phyloP scores from a whole-genome alignment of 1,140 invertebrate species.

The Cherax quadricarinatus region DNA sequence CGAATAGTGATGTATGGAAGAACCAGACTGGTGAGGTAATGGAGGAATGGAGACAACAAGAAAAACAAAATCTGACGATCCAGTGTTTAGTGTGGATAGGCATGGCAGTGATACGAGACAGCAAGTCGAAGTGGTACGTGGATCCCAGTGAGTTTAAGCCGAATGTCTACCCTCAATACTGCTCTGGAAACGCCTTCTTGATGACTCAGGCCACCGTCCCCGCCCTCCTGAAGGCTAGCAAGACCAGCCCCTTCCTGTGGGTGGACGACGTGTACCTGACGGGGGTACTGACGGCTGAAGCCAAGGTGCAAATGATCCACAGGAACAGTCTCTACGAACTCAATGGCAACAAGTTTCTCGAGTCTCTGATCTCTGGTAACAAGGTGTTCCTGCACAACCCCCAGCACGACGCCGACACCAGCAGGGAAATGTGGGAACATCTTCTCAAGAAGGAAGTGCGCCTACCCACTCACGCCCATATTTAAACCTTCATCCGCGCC shows the following conservation, averaged over 20 bases:
- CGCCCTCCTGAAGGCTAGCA: slow-evolving; percentile 75
- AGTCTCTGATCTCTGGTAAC: slow-evolving; percentile 24
- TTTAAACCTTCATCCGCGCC: background rate
- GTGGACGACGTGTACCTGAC: slow-evolving; percentile 79
- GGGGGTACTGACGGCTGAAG: slow-evolving; percentile 76
- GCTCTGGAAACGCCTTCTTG: slow-evolving; percentile 77
- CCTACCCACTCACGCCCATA: background rate
- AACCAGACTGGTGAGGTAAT: background rate
- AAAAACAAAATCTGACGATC: background rate
- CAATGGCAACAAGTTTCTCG: slow-evolving; percentile 27
- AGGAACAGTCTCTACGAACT: slow-evolving; percentile 73
- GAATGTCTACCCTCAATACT: slow-evolving; percentile 76
- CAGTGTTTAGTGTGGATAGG: slow-evolving; percentile 75
- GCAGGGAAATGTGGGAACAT: slow-evolving; percentile 5
- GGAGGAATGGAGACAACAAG: slow-evolving; percentile 75
- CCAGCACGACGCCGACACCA: background rate
- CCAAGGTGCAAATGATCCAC: slow-evolving; percentile 74
- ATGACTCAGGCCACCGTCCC: slow-evolving; percentile 76
- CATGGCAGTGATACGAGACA: slow-evolving; percentile 75
- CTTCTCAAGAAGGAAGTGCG: slow-evolving; percentile 10
- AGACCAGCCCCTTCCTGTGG: slow-evolving; percentile 77
- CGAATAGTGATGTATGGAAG: background rate
- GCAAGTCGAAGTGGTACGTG: slow-evolving; percentile 77
- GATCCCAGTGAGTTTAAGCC: slow-evolving; percentile 74
- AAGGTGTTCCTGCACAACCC: slow-evolving; percentile 26